These are phyloP conservation scores for Aramus guarauna DNA, from an alignment of 2,113 vertebrate species.

Conservation along the genomic window DNA sequence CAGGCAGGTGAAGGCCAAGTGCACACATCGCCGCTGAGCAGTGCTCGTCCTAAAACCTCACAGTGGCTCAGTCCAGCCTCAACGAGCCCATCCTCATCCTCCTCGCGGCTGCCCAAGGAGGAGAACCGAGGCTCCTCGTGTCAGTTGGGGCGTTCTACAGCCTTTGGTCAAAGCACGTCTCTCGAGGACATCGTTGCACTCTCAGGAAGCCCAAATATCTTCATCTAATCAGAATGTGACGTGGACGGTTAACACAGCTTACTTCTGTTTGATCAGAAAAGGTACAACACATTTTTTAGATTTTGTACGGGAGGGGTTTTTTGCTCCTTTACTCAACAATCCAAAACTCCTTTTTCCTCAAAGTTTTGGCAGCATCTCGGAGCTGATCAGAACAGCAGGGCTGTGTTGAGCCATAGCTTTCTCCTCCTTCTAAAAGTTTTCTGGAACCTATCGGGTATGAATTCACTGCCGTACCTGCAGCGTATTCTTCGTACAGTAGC, in stretches of 20 bases:
- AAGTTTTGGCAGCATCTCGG: neutral
- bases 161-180: neutral
- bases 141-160: neutral
- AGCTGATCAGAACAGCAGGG: neutral
- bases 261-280: neutral
- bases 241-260: neutral
- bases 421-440: neutral
- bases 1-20: rapidly evolving
- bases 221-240: neutral
- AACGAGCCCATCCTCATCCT: too few species aligned
- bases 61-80: neutral
- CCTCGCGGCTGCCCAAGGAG: rapidly evolving
- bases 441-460: neutral
- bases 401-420: too few species aligned
- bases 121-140: rapidly evolving
- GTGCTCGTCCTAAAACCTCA: neutral
- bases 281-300: too few species aligned
- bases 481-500: neutral
- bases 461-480: neutral
- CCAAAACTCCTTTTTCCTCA: neutral
- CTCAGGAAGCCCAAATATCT: neutral
- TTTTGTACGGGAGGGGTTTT: neutral
- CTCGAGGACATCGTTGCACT: too few species aligned
- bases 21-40: rapidly evolving
- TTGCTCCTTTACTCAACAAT: neutral